Evolutionary conservation across 2,113 vertebrate species (phyloP), one percentile per base, ranked within the genome.

Genomic region (Fulica atra): DNA sequence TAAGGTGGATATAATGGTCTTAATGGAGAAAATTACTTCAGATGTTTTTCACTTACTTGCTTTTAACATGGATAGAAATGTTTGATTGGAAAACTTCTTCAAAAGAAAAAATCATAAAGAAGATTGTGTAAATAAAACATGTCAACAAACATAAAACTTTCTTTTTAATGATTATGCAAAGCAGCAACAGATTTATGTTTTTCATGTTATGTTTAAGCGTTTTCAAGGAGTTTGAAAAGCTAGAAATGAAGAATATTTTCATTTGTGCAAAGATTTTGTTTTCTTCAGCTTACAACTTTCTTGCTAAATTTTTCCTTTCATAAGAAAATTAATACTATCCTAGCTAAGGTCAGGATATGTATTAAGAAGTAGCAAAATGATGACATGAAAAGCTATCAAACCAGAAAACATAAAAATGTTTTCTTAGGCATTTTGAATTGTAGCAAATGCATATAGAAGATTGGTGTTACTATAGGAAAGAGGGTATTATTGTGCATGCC

Each of bases 111-210:
- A 81, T 0, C 0, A 50, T 21, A 86, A 92, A 53, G 7, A 66
- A 81, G 11, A 48, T 36, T 66, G 6, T 4, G 2, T n/a, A 63
- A 60, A 70, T 1, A 28, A 88, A 74, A 6, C 36, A 0, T 59
- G 93, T 64, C 28, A 72, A 60, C 3, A 83, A 63, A 20, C 11
- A 44, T 6, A 18, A 87, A 60, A 33, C 3, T n/a, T 88, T 38
- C 3, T 7, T 80, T 63, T 35, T 16, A 36, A 86, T 79, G 4
- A 33, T 19, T 63, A 13, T 24, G 24, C 25, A 72, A 69, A 50
- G 1, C 6, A 42, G 2, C 10, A 76, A 25, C 5, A 81, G 14
- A 26, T 1, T 1, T 36, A 57, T 18, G 3, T 3, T 88, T 7
- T n/a, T 68, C 15, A 16, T 1, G 0, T 61, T 86, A 53, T 70